Base-by-base conservation (phyloP, 2,888 invertebrate species). In the Trichogramma dendrolimi region DNA sequence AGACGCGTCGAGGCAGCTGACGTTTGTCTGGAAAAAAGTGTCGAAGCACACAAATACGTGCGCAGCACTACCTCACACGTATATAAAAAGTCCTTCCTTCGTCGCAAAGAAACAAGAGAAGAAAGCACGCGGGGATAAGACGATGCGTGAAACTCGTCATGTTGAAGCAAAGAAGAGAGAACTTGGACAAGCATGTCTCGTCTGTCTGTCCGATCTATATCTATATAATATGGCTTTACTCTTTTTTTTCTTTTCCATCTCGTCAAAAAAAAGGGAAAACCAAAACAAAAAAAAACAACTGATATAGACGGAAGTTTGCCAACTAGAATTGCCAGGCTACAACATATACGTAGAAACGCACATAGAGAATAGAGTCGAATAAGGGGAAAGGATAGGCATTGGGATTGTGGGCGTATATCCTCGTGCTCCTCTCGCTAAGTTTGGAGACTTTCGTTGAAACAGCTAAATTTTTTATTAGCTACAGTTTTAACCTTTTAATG, bases 181-280 rank as follows among this genome's bases (percentile, higher is more conserved):
- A 63, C 57, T 52, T 60, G 50, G 54, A 60, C 60, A 61, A 67
- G 55, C 59, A 58, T 67, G 60, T 60, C 59, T 55, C 48, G 42
- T 11, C 50, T 41, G 51, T 46, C 27, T 53, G 39, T 38, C 40
- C 47, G 40, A 55, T 58, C 63, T 48, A 52, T 53, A 42, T 62
- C 58, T 40, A 48, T 53, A 51, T 38, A 49, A 52, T 64, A 60
- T 55, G 55, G 60, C 50, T 43, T 39, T 27, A 42, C 43, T 42
- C 38, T 39, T 14, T 4, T 47, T 40, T 40, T 6, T 14, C n/a
- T 47, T 55, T 47, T 27, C 3, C 27, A 27, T 27, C 27, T 27
- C 27, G 27, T 27, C 27, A 27, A 27, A 27, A 27, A 27, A 27
- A 27, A 2, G 27, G 1, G 27, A 27, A 27, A 27, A 27, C 27